Percentiles rank a stretch among this genome's conserved stretches.
Evolutionary conservation across 2,888 invertebrate genomes (phyloP).

Genomic region (Lumbricus terrestris): DNA sequence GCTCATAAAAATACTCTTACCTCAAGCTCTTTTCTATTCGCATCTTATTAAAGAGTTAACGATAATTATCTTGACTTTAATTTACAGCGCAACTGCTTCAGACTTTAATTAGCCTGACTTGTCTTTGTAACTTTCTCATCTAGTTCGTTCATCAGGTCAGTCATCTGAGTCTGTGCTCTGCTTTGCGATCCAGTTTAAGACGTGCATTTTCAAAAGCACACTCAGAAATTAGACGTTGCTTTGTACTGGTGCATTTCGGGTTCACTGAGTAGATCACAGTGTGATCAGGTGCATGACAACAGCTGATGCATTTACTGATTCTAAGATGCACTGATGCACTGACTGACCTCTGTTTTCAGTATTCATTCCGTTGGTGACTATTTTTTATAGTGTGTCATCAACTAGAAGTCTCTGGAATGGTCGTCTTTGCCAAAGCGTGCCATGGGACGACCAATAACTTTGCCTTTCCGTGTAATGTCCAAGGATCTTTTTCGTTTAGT

Average conservation of each 20-base stretch:
- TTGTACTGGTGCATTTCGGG: too few relatives aligned
- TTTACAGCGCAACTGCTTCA: not conserved
- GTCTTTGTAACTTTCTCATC: not conserved
- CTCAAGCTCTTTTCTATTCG: not conserved
- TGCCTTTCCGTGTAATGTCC: not conserved
- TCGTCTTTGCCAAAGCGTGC: not conserved
- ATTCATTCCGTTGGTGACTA: not conserved
- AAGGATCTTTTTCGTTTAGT: not conserved
- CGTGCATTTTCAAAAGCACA: not conserved
- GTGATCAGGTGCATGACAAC: not conserved
- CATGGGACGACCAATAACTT: not conserved
- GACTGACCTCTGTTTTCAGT: too few relatives aligned
- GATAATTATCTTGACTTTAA: not conserved
- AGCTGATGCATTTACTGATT: too few relatives aligned
- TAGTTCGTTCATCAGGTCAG: not conserved
- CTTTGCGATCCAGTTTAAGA: not conserved
- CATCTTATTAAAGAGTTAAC: not conserved
- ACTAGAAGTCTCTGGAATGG: not conserved
- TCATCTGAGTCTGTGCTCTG: not conserved
- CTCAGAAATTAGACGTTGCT: not conserved
- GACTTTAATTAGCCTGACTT: not conserved
- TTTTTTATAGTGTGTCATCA: not conserved
- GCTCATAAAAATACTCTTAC: not conserved
- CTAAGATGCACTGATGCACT: too few relatives aligned
- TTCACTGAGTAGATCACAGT: not conserved